Evolutionary conservation across 2,113 vertebrate species (phyloP), one percentile per base, ranked within the genome.

Genomic region (Aspidoscelis tigris): DNA sequence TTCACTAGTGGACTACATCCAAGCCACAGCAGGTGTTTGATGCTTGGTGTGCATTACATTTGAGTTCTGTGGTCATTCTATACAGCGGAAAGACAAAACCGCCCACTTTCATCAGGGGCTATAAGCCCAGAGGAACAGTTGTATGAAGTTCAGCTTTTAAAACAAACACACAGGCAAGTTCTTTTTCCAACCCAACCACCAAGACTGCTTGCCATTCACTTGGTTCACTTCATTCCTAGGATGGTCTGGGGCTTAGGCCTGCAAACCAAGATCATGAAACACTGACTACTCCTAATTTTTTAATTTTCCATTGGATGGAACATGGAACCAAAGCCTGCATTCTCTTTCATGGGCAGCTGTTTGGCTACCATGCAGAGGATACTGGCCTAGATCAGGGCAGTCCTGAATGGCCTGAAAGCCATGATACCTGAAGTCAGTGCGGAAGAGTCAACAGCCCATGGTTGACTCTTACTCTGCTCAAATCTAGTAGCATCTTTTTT

Each of bases 11-110:
- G 64, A n/a, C 26, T 68, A 44, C 24, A 26, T 39, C 55, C 43
- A 12, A 16, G 82, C 20, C 69, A 53, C 68, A 18, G 68, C 61
- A 69, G 73, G 14, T 77, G 21, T 81, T 22, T 70, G 82, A n/a
- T 24, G 33, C 33, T n/a, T 55, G 43, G 22, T 82, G 50, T 72
- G n/a, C 16, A n/a, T 53, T 73, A 18, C 20, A 21, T 58, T 10
- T 18, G 65, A 66, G 44, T 68, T 44, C 61, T 83, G n/a, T 76
- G 61, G 33, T 33, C 33, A 53, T 83, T n/a, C 75, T 66, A 75
- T 50, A 58, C 65, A 74, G 12, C 69, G 64, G 39, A 55, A 84
- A 50, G 47, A 55, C 61, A 21, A 16, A 70, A 78, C 74, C 33
- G 41, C 71, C 50, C 70, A 5, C 39, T 76, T 69, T 55, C 12